Evolutionary conservation across 2,113 vertebrate species (phyloP).

Genomic region (Perccottus glenii): DNA sequence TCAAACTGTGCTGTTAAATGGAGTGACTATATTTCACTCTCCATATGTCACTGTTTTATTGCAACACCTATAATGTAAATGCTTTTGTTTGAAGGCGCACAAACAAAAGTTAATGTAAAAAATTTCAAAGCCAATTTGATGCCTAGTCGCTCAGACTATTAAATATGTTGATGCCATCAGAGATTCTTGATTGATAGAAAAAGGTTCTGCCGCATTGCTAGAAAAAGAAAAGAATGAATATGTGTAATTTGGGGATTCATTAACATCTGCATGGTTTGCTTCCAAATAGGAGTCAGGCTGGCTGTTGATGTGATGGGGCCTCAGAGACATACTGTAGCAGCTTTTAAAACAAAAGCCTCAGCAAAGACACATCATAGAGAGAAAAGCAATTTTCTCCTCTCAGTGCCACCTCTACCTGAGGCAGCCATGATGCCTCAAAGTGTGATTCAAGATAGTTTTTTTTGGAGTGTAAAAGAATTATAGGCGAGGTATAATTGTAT

Average conservation of each 20-base stretch:
- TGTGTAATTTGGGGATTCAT: conserved; percentile 43
- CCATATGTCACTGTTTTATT: not conserved
- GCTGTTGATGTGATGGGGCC: conserved; percentile 44
- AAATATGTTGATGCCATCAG: conserved; percentile 23
- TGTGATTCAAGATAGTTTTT: conserved; percentile 23
- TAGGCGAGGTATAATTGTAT: conserved; percentile 37
- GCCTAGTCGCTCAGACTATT: not conserved
- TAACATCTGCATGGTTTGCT: conserved; percentile 43
- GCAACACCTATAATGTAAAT: not conserved
- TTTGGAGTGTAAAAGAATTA: conserved; percentile 10
- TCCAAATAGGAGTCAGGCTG: conserved; percentile 21
- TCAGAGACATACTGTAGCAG: conserved; percentile 33
- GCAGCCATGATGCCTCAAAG: conserved; percentile 22
- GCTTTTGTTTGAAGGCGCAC: not conserved
- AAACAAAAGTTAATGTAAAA: no score
- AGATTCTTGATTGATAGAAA: conserved; percentile 53
- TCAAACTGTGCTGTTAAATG: no score
- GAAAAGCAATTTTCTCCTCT: conserved; percentile 32
- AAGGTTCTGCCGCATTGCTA: conserved; percentile 16
- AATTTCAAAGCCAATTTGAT: not conserved
- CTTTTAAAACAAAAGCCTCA: conserved; percentile 47
- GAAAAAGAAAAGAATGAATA: conserved; percentile 11
- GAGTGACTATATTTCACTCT: not conserved
- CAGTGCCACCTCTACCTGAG: conserved; percentile 15
- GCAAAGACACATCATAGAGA: conserved; percentile 21